These are phyloP conservation scores for Drosophila repletoides DNA, from an alignment of 1,140 invertebrate genomes.

Conservation along the genomic window DNA sequence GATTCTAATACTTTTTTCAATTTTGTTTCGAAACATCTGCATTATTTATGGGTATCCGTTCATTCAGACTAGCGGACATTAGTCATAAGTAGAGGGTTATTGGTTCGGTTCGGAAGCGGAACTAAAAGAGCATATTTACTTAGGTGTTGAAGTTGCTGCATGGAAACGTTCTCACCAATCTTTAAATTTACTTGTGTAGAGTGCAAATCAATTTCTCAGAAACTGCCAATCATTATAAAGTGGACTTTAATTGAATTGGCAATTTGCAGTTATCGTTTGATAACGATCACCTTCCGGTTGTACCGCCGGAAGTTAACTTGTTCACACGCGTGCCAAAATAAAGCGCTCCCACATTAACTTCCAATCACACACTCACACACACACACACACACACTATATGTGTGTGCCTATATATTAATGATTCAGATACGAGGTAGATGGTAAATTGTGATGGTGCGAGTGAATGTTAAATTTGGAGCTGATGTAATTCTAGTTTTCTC, in stretches of 20 bases:
- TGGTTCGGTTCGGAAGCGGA: too few species aligned
- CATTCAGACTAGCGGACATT: too few species aligned
- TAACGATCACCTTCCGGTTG: conserved; percentile 7
- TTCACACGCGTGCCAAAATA: conserved; percentile 31
- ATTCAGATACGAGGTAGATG: not conserved
- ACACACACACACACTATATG: not conserved
- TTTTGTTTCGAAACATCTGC: too few species aligned
- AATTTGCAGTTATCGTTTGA: conserved; percentile 22
- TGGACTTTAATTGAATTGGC: conserved; percentile 26
- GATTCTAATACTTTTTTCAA: too few species aligned
- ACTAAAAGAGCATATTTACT: too few species aligned
- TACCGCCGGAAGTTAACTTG: conserved; percentile 27
- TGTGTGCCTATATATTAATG: not conserved
- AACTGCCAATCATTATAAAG: conserved; percentile 21
- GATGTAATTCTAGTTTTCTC: not conserved
- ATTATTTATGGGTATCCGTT: too few species aligned
- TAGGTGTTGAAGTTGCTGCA: not conserved
- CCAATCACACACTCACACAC: not conserved
- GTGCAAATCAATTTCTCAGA: conserved; percentile 8
- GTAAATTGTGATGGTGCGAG: too few species aligned
- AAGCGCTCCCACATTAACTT: not conserved
- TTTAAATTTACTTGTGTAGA: not conserved
- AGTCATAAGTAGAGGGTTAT: too few species aligned
- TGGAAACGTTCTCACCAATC: not conserved
- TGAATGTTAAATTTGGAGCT: not conserved